Evolutionary conservation across 1,140 invertebrate species (phyloP).

Genomic region (Nylanderia fulva): DNA sequence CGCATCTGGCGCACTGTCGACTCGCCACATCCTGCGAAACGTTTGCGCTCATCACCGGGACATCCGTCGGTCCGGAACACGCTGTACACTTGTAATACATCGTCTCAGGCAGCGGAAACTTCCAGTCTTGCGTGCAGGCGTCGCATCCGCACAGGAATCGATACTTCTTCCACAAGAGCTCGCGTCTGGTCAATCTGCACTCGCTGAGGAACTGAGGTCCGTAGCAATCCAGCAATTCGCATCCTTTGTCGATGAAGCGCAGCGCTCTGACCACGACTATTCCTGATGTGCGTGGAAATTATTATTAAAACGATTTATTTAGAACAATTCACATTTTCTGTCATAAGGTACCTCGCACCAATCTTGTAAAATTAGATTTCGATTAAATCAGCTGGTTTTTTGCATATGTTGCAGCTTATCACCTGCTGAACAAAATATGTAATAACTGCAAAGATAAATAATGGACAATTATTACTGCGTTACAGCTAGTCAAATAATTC

Average conservation of each 20-base stretch:
- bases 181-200: slow-evolving; percentile 79
- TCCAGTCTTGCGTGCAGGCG: slow-evolving; percentile 87
- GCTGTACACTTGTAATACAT: slow-evolving; percentile 74
- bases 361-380: too few species aligned
- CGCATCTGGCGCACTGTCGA: slow-evolving; percentile 70
- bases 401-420: too few species aligned
- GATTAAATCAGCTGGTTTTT: too few species aligned
- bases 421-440: too few species aligned
- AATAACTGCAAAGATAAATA: too few species aligned
- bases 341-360: too few species aligned
- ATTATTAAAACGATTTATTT: slow-evolving; percentile 31
- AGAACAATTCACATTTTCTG: too few species aligned
- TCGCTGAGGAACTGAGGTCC: slow-evolving; percentile 87
- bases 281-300: slow-evolving; percentile 81
- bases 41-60: background rate
- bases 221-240: slow-evolving; percentile 88
- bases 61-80: slow-evolving; percentile 51
- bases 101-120: slow-evolving; percentile 68
- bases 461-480: too few species aligned
- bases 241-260: slow-evolving; percentile 84
- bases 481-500: too few species aligned
- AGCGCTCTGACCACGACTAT: slow-evolving; percentile 85
- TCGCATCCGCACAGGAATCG: slow-evolving; percentile 87
- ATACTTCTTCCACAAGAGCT: slow-evolving; percentile 86
- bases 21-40: background rate